Conservation (phyloP, 2,113 vertebrate species). For the Gymnobelideus leadbeateri region DNA sequence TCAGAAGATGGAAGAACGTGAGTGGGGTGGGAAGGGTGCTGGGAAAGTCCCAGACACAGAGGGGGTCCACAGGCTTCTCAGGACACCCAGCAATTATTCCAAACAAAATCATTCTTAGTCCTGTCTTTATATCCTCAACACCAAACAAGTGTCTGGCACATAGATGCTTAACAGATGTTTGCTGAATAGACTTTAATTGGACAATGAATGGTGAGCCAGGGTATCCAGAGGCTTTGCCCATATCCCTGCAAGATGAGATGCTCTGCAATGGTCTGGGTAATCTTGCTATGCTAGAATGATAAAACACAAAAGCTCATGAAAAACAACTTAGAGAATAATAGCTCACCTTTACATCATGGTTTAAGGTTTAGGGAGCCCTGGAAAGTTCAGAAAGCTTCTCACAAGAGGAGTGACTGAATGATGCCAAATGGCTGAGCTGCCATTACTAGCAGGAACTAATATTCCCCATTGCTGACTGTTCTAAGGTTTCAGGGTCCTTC, state of each 20-base stretch:
- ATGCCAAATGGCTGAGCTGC: slow-evolving; percentile 64
- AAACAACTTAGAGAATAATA: slow-evolving; percentile 56
- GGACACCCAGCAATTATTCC: not conserved
- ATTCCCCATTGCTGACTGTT: slow-evolving; percentile 67
- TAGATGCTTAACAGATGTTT: not conserved
- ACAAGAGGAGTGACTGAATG: slow-evolving; percentile 54
- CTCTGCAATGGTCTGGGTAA: slow-evolving; percentile 24
- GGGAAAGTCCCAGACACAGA: not conserved
- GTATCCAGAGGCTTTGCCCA: not conserved
- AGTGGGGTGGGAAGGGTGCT: not conserved
- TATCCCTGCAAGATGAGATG: slow-evolving; percentile 30
- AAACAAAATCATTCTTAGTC: not conserved
- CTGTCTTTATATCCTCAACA: not conserved
- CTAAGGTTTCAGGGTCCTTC: slow-evolving; percentile 47
- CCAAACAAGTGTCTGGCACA: not conserved
- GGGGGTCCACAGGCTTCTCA: not conserved
- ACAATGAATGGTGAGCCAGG: not conserved
- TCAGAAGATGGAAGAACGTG: slow-evolving; percentile 11
- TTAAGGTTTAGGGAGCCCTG: not conserved
- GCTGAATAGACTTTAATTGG: not conserved
- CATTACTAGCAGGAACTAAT: slow-evolving; percentile 22
- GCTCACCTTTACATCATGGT: not conserved
- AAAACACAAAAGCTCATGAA: slow-evolving; percentile 28
- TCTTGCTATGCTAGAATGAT: slow-evolving; percentile 41
- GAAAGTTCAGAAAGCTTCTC: not conserved